Evolutionary conservation across 2,888 invertebrate genomes (phyloP).

Genomic region (Kuschelorhynchus macadamiae): DNA sequence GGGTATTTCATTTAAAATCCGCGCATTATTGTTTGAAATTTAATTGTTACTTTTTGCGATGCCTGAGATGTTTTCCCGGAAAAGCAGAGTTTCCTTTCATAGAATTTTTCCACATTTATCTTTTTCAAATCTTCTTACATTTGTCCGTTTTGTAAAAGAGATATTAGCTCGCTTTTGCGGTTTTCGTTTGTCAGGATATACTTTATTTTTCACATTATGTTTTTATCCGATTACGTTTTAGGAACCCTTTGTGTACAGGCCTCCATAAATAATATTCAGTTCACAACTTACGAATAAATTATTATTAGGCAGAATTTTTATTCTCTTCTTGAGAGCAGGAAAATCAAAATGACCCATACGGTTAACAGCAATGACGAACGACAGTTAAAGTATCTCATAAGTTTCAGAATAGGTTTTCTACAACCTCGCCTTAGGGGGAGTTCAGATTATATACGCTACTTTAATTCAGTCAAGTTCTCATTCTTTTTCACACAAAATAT

Average conservation of each 20-base stretch:
- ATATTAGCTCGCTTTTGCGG: conserved; percentile 36
- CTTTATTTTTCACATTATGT: conserved; percentile 29
- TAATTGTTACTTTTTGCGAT: conserved; percentile 22
- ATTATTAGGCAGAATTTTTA: too few relatives aligned
- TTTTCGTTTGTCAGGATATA: conserved; percentile 28
- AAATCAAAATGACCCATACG: too few relatives aligned
- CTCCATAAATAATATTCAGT: conserved; percentile 18
- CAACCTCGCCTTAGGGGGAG: too few relatives aligned
- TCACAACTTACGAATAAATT: conserved; percentile 16
- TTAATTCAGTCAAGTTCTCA: too few relatives aligned
- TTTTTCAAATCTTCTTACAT: conserved; percentile 34
- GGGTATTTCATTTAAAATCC: not conserved
- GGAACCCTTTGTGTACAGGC: conserved; percentile 8
- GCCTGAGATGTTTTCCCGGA: conserved; percentile 8
- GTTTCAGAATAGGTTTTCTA: too few relatives aligned
- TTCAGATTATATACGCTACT: too few relatives aligned
- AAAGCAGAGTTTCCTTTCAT: conserved; percentile 13
- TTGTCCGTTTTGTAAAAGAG: conserved; percentile 35
- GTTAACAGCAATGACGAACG: too few relatives aligned
- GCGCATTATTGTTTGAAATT: conserved; percentile 21
- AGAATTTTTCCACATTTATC: conserved; percentile 37
- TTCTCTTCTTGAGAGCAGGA: too few relatives aligned
- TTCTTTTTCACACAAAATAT: too few relatives aligned
- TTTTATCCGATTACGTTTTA: conserved; percentile 25
- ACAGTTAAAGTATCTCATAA: too few relatives aligned